These are phyloP conservation scores for Colinus virginianus DNA, from an alignment of 2,113 vertebrate genomes.

Conservation along the genomic window DNA sequence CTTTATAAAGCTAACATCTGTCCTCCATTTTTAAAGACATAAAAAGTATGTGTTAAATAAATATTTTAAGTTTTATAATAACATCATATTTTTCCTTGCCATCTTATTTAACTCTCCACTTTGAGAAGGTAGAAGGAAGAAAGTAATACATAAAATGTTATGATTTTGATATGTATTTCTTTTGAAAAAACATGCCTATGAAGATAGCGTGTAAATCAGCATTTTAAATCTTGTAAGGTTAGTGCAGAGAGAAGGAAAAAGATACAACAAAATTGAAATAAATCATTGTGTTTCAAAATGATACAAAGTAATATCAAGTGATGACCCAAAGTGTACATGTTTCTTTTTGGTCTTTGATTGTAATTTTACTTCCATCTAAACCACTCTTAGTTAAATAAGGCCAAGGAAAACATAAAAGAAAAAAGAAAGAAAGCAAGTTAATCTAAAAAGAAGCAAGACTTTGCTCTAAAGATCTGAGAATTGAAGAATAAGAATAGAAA, in stretches of 20 bases:
- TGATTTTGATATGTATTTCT: not conserved
- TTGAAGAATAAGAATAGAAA: not conserved
- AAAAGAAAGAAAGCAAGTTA: not conserved
- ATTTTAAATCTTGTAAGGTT: not conserved
- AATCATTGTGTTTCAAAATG: not conserved
- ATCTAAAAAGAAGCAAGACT: not conserved
- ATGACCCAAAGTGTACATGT: not conserved
- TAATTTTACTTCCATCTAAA: not conserved
- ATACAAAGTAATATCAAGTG: not conserved
- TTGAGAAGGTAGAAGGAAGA: not conserved
- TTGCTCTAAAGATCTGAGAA: not conserved
- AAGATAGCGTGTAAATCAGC: not conserved
- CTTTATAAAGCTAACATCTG: not conserved
- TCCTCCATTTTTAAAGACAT: not conserved
- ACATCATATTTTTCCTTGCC: not conserved
- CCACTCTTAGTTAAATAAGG: not conserved
- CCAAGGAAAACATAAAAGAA: not conserved
- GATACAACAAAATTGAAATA: not conserved
- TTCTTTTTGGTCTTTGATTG: not conserved
- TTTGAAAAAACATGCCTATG: not conserved
- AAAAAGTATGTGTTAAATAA: not conserved
- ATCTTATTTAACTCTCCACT: not conserved
- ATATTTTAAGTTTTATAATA: not conserved
- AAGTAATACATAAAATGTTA: not conserved
- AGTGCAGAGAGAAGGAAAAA: not conserved